Percentiles rank a stretch among this genome's conserved stretches.
These are phyloP conservation scores for Bombus confusus DNA, from an alignment of 1,140 invertebrate genomes.

Conservation along the genomic window DNA sequence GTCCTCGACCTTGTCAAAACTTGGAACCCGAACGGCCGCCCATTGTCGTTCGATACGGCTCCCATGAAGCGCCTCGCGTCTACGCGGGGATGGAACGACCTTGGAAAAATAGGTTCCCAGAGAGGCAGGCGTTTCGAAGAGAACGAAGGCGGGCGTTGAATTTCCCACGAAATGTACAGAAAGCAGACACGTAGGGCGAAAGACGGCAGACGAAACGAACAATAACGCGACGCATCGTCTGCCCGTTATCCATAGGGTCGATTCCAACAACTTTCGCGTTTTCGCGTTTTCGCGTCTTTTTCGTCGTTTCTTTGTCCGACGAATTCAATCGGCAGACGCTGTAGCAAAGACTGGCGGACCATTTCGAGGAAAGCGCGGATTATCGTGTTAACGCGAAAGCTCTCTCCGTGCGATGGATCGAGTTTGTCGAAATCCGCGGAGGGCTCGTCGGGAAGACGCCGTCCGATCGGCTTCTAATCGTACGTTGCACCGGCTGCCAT, in stretches of 20 bases:
- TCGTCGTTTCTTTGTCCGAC: too few species aligned
- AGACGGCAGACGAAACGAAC: not conserved
- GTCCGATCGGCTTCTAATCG: slow-evolving; percentile 66
- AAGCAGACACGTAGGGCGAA: too few species aligned
- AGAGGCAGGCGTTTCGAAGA: not conserved
- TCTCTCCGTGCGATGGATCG: too few species aligned
- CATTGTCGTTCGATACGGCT: slow-evolving; percentile 36
- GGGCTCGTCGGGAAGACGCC: slow-evolving; percentile 14
- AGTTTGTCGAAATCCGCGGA: slow-evolving; percentile 39
- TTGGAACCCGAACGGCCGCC: not conserved
- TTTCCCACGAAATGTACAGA: not conserved
- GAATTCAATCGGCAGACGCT: not conserved
- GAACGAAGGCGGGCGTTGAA: not conserved
- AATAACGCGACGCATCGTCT: not conserved
- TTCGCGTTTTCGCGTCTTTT: accelerated
- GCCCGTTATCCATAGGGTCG: not conserved
- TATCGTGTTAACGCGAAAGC: too few species aligned
- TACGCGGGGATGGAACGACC: not conserved
- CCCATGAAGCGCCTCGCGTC: not conserved
- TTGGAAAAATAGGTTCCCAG: slow-evolving; percentile 11
- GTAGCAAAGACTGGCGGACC: too few species aligned
- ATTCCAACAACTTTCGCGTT: not conserved
- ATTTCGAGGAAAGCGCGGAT: too few species aligned
- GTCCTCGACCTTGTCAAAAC: not conserved
- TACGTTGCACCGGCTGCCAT: slow-evolving; percentile 63